phyloP scores from a whole-genome alignment of 2,113 vertebrate species.

The Argyrosomus japonicus region DNA sequence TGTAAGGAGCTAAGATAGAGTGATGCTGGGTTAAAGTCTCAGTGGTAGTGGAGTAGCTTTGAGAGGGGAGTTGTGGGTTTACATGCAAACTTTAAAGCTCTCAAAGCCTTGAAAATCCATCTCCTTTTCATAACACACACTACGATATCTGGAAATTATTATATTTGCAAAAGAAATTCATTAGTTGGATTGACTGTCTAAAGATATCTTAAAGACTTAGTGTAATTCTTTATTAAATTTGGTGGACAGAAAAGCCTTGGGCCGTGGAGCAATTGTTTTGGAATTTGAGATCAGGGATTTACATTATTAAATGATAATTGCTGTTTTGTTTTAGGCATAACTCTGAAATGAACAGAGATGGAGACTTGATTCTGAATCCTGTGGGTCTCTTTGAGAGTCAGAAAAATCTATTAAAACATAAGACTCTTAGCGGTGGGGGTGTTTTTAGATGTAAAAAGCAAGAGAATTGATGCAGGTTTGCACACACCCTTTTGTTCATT shows the following conservation, averaged over 20 bases:
- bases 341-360: conserved; percentile 37
- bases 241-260: conserved; percentile 42
- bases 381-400: conserved; percentile 16
- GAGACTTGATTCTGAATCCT: conserved; percentile 38
- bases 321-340: conserved; percentile 55
- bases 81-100: conserved; percentile 1
- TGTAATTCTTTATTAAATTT: conserved; percentile 51
- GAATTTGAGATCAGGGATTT: conserved; percentile 57
- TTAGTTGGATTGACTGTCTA: conserved; percentile 55
- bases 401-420: conserved; percentile 29
- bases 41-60: background rate
- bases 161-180: conserved; percentile 48
- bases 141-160: conserved; percentile 48
- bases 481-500: background rate
- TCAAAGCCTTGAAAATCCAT: conserved; percentile 8
- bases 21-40: background rate
- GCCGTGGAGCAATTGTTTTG: conserved; percentile 37
- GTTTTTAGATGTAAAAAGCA: background rate
- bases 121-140: conserved; percentile 18
- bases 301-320: conserved; percentile 55
- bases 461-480: background rate
- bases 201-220: conserved; percentile 42
- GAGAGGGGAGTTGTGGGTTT: background rate
- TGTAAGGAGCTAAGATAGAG: too few relatives aligned
- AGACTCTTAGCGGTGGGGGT: background rate